Evolutionary conservation across 2,888 invertebrate species (phyloP), one percentile per base, ranked within the genome.

Genomic region (Pedicia rivosa): DNA sequence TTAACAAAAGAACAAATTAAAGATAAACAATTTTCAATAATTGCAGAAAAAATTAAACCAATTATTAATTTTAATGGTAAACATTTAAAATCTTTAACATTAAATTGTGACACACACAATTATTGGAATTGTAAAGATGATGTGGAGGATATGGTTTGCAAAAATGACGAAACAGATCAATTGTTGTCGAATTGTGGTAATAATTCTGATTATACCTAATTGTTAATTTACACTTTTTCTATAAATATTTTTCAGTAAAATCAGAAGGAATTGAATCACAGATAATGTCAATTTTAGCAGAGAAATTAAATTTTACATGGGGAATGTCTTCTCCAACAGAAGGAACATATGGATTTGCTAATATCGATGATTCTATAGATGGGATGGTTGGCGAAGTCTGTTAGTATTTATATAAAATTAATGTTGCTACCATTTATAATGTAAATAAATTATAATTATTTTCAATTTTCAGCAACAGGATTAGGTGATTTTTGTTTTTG

Each of bases 21-120:
- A n/a, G n/a, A n/a, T n/a, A n/a, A n/a, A n/a, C n/a, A n/a, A n/a
- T n/a, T n/a, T 2, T n/a, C 13, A 4, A 22, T 12, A 20, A 20
- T 13, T 1, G 19, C 19, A 20, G 13, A 20, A n/a, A n/a, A n/a
- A n/a, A n/a, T n/a, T n/a, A n/a, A n/a, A n/a, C n/a, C n/a, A n/a
- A n/a, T n/a, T n/a, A n/a, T n/a, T n/a, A n/a, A 20, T 32, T 32
- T 35, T 35, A 35, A 35, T 35, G 35, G 35, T 6, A 35, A 35
- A 35, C 35, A 35, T 26, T 26, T 35, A 17, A 14, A n/a, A 26
- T 25, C 16, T 6, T 25, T 16, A 9, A 16, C 35, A 1, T 19
- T 35, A 10, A 16, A 35, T 35, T 35, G 35, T 26, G 25, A 17
- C 4, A 25, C 35, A 17, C 25, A 25, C 26, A 35, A 25, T 35